A percentile compares a stretch with the other conserved stretches of the same genome.
Conservation (phyloP, 92 coral and sea anemone species). For the Porites rus region DNA sequence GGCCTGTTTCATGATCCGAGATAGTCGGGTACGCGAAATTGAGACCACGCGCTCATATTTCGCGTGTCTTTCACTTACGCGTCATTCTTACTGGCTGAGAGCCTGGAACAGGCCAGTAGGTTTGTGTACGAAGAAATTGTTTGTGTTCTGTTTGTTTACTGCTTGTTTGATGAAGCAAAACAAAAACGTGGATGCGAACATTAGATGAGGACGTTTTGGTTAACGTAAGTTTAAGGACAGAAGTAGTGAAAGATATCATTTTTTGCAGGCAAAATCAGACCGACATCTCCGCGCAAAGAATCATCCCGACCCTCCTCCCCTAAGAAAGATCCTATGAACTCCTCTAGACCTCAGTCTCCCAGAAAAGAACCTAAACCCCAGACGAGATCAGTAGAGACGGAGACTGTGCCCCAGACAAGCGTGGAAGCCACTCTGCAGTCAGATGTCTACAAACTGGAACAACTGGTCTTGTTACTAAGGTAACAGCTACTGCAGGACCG, state of each 20-base stretch:
- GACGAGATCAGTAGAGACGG: constrained; percentile 90
- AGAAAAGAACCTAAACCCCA: constrained; percentile 86
- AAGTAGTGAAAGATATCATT: neutral
- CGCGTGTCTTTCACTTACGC: neutral
- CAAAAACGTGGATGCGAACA: too few relatives aligned
- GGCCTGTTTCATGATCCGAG: too few relatives aligned
- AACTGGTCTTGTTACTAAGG: constrained; percentile 90
- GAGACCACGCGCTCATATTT: too few relatives aligned
- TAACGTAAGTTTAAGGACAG: too few relatives aligned
- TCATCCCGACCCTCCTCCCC: too few relatives aligned
- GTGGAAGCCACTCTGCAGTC: constrained; percentile 89
- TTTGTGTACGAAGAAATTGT: too few relatives aligned
- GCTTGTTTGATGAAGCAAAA: too few relatives aligned
- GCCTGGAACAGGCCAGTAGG: too few relatives aligned
- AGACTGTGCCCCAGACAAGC: constrained; percentile 88
- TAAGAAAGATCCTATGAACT: neutral
- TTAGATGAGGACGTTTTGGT: too few relatives aligned
- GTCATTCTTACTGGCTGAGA: too few relatives aligned
- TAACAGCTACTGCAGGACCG: constrained; percentile 7
- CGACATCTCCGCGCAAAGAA: neutral
- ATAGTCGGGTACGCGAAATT: too few relatives aligned
- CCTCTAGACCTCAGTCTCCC: constrained; percentile 84
- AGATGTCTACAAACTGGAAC: constrained; percentile 85
- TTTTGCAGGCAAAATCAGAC: constrained; percentile 58
- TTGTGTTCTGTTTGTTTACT: too few relatives aligned